Evolutionary conservation across 2,797 vertebrate genomes (phyloP), one percentile per base, ranked within the genome.

Genomic region (Pogonophryne albipinna): DNA sequence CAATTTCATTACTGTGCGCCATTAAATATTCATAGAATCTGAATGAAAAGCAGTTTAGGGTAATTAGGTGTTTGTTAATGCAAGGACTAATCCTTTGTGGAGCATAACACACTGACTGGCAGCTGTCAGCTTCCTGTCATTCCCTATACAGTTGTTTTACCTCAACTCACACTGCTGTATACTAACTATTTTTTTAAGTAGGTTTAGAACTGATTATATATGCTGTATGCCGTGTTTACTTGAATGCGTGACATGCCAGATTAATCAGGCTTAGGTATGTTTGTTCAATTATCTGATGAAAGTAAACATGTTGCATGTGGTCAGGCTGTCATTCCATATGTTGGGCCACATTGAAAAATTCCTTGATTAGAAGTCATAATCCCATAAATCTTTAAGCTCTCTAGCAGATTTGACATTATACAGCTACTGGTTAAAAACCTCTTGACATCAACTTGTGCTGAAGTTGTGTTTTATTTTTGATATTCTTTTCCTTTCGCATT

Each of bases 1-100:
- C 75, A 59, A 81, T 87, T 79, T 91, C 74, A 92, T 92, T 88
- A 86, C 76, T 74, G 72, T 31, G 73, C 34, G 0, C 47, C 77
- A 91, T 92, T 89, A 92, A 92, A 93, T 91, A 94, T 93, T 91
- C 86, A 94, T 92, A 50, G 80, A 83, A 87, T 82, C 53, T 59
- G 78, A 85, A 90, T 91, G 81, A 85, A 90, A 85, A 87, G 74
- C 82, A 89, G 74, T 79, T 55, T 5, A 77, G 70, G 58, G 82
- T 88, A 91, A 91, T 92, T 92, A 90, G 58, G 71, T 83, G 75
- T 89, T 80, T 82, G 84, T 69, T 73, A 78, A 86, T 78, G 80
- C 63, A 66, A 56, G 72, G 55, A 73, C 69, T 89, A 89, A 93
- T 90, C 82, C 73, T 78, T 62, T 66, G 67, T 85, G 55, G 51